Percentiles rank a stretch among this genome's conserved stretches.
Conservation (phyloP, 2,888 invertebrate species). For the Megastigmus dorsalis region DNA sequence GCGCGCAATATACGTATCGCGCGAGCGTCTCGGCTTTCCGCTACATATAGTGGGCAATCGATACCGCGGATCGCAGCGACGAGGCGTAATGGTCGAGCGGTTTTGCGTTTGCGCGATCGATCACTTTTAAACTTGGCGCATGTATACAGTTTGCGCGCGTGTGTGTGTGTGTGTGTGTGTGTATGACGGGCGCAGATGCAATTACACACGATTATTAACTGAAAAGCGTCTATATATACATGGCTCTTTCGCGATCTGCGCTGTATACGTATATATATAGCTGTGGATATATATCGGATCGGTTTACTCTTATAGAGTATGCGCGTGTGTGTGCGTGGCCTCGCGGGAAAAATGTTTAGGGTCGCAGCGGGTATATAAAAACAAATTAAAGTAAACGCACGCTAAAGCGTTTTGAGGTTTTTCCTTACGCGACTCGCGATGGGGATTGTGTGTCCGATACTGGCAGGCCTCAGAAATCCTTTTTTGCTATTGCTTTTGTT, state of each 20-base stretch:
- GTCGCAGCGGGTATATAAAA: conserved; percentile 20
- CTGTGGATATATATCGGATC: too few relatives aligned
- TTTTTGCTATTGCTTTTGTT: background rate
- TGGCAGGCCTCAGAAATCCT: background rate
- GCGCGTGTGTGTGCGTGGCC: background rate
- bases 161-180: conserved; percentile 1
- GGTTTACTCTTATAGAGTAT: background rate
- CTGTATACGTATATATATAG: background rate
- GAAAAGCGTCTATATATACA: conserved; percentile 21
- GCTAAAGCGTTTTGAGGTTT: conserved; percentile 51
- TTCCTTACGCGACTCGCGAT: background rate
- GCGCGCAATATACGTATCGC: too few relatives aligned
- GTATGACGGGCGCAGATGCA: conserved; percentile 45
- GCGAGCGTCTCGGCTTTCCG: conserved; percentile 43
- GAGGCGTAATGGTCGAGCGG: conserved; percentile 66
- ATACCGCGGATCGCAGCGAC: conserved; percentile 37
- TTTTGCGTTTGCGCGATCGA: conserved; percentile 59
- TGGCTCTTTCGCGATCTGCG: background rate
- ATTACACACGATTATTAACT: conserved; percentile 55
- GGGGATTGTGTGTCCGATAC: background rate
- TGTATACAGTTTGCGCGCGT: background rate
- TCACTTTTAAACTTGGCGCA: conserved; percentile 9
- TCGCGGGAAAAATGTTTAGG: conserved; percentile 50
- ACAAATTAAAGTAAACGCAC: conserved; percentile 44
- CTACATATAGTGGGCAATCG: too few relatives aligned